Base-by-base conservation (phyloP, 2,113 vertebrate species). In the Cavia aperea region DNA sequence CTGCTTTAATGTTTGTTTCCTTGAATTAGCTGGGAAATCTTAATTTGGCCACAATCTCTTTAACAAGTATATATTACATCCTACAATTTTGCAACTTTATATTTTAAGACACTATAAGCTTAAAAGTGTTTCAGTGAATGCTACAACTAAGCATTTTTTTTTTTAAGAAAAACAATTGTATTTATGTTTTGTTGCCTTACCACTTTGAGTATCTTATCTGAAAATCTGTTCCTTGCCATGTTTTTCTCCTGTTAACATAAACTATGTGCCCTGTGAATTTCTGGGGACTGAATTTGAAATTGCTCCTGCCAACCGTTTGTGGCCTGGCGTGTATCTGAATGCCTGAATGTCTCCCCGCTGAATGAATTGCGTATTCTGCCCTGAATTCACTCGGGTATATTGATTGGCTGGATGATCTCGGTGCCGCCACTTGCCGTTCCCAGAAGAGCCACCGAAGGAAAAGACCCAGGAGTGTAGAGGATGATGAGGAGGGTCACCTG, bases 221-320 rank as follows among this genome's bases (percentile, higher is more conserved):
- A 98, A 99, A 98, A 99, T 98, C 97, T 99, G 99, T 99, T 98
- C 98, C 98, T 98, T 99, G 99, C 99, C 99, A 99, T 99, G 99
- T 99, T 99, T 99, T 99, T 99, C 98, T 99, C 98, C 99, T 99
- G 99, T 99, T 97, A 99, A 99, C 98, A 98, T 99, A 99, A 99
- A 99, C 99, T 99, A 96, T 97, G 99, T 99, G 99, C 98, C 99
- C 99, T 98, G 98, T 98, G 98, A 98, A 98, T 98, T 98, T 99
- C 99, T 98, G 99, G 98, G 99, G 98, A 98, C 98, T 99, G 99
- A 99, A 99, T 99, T 99, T 99, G 98, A 99, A 99, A 99, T 99
- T 99, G 98, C 99, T 99, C 98, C 98, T 98, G 98, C 98, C 98
- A 98, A 98, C 98, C 97, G 98, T 98, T 98, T 97, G 98, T 99